Evolutionary conservation across 2,797 vertebrate genomes (phyloP), one percentile per base, ranked within the genome.

Genomic region (Melanotaenia parkinsoni): DNA sequence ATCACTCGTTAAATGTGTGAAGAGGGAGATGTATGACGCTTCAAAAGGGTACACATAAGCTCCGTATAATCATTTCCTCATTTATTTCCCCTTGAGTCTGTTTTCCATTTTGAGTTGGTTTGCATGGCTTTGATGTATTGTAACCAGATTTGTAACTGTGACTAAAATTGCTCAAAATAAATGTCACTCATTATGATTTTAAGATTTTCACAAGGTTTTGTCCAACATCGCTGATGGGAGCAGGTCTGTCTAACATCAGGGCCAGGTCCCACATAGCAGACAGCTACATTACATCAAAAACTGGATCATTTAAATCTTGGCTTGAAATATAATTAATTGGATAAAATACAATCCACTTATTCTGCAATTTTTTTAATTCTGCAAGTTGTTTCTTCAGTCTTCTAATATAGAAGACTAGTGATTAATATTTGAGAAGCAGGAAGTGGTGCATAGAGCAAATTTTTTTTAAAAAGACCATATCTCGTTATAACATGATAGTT

Each of bases 21-120:
- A 60, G 14, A 43, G 51, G 28, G 33, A 65, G 67, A 58, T 2
- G 0, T 37, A 33, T 53, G 72, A 57, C 1, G 24, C 63, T 47
- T 72, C 30, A 72, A 74, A 68, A 45, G 63, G 33, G 63, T 51
- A 51, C 64, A 28, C 54, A 62, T 38, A 61, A 61, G 45, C 58
- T 83, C 47, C 70, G 75, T 85, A 70, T 78, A 72, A 77, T 80
- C 58, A 81, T 85, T 53, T 79, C 63, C 79, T 83, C 74, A 45
- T 86, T 84, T 71, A 53, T 79, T 80, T 67, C 68, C 16, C 35
- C 0, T 5, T 22, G 14, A 69, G 60, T 53, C 63, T 76, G 75
- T 80, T 88, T 84, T 84, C 63, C 71, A 79, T 81, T 81, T 26
- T 11, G 8, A 75, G 24, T 37, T 43, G 35, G 61, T 67, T 56